A percentile compares a stretch with the other conserved stretches of the same genome.
These are phyloP conservation scores for Tortricodes alternella DNA, from an alignment of 2,888 invertebrate species.

Conservation along the genomic window DNA sequence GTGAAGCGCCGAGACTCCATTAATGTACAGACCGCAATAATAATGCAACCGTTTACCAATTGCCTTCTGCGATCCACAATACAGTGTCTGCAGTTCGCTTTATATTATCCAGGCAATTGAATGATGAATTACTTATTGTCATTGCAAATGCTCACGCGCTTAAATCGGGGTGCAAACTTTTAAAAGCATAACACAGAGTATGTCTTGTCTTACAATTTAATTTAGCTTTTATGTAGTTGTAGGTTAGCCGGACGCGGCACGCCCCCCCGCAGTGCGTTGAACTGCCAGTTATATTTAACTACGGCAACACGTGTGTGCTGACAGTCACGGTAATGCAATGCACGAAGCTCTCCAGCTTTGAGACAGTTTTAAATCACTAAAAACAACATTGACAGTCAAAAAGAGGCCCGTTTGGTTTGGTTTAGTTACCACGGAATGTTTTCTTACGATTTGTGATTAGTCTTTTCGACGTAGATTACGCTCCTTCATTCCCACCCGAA, in stretches of 20 bases:
- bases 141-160: background rate
- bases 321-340: slow-evolving; percentile 49
- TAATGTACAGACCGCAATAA: slow-evolving; percentile 34
- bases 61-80: slow-evolving; percentile 24
- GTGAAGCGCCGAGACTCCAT: slow-evolving; percentile 40
- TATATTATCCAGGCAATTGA: slow-evolving; percentile 3
- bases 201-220: slow-evolving; percentile 5
- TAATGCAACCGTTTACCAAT: slow-evolving; percentile 33
- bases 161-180: background rate
- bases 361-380: slow-evolving; percentile 48
- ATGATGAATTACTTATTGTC: background rate
- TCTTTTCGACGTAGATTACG: background rate
- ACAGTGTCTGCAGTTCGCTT: slow-evolving; percentile 7
- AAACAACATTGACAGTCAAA: background rate
- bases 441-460: background rate
- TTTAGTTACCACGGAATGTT: background rate
- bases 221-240: slow-evolving; percentile 50
- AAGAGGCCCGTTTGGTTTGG: background rate
- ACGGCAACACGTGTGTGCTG: slow-evolving; percentile 70
- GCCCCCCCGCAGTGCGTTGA: slow-evolving; percentile 74
- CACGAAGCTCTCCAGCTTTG: slow-evolving; percentile 59
- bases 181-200: background rate
- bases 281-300: slow-evolving; percentile 80
- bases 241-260: slow-evolving; percentile 65
- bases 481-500: background rate